These are phyloP conservation scores for Neosilurus mollespiculum DNA, from an alignment of 2,797 vertebrate species.

Conservation along the genomic window DNA sequence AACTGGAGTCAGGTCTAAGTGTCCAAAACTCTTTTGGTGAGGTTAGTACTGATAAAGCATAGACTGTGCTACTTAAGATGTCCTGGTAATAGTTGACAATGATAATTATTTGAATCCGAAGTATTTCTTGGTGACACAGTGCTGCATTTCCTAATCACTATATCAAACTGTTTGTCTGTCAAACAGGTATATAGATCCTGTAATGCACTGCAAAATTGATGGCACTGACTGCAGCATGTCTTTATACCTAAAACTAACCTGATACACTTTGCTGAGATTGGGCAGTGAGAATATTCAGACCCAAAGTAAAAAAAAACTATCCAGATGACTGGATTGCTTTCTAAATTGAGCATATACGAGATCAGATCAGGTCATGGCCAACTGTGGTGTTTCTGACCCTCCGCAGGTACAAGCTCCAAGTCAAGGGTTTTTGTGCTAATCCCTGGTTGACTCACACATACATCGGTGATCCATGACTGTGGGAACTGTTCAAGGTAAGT, in stretches of 20 bases:
- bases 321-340: conserved; percentile 71
- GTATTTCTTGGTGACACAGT: background rate
- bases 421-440: conserved; percentile 64
- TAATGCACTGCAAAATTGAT: conserved; percentile 26
- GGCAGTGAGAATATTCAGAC: conserved; percentile 68
- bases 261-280: conserved; percentile 26
- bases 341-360: conserved; percentile 78
- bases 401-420: conserved; percentile 61
- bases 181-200: conserved; percentile 25
- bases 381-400: conserved; percentile 79
- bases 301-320: conserved; percentile 62
- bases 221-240: conserved; percentile 23
- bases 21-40: no score
- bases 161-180: background rate
- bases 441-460: conserved; percentile 68
- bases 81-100: background rate
- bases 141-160: background rate
- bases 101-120: background rate
- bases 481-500: conserved; percentile 11
- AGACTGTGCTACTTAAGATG: background rate
- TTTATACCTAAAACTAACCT: conserved; percentile 40
- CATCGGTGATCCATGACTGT: conserved; percentile 59
- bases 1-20: no score
- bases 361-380: conserved; percentile 90
- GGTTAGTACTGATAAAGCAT: background rate